Evolutionary conservation across 2,797 vertebrate genomes (phyloP).

Genomic region (Scyliorhinus canicula): DNA sequence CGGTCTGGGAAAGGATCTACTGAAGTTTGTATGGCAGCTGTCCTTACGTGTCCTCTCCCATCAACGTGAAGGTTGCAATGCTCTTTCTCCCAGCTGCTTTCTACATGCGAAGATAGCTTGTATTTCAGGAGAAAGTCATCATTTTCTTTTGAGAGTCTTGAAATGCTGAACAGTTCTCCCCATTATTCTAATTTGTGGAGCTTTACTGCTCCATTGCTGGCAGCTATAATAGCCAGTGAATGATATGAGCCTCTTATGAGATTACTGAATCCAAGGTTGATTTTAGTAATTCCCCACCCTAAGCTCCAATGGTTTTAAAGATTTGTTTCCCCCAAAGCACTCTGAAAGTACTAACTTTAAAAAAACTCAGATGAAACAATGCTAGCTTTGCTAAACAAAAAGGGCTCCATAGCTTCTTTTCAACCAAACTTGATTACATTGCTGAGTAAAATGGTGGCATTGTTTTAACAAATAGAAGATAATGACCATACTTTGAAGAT

Average conservation of each 20-base stretch:
- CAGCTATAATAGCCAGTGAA: background rate
- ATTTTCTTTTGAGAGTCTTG: background rate
- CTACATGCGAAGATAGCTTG: background rate
- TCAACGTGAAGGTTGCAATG: background rate
- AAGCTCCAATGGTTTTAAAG: background rate
- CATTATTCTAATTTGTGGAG: background rate
- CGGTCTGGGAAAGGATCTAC: slow-evolving; percentile 18
- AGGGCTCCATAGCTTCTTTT: background rate
- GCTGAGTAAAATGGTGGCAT: background rate
- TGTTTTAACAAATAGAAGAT: background rate
- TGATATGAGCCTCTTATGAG: background rate
- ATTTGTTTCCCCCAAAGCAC: too few species aligned
- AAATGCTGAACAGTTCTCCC: background rate
- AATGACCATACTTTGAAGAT: background rate
- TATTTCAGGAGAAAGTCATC: background rate
- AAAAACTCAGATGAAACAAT: background rate
- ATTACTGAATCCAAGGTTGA: background rate
- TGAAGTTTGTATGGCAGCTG: slow-evolving; percentile 17
- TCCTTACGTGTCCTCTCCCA: slow-evolving; percentile 1
- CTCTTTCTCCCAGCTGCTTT: background rate
- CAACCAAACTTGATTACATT: background rate
- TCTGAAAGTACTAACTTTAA: background rate
- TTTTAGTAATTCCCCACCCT: background rate
- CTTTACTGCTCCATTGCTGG: background rate
- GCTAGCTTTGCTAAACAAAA: background rate